Evolutionary conservation across 2,797 vertebrate genomes (phyloP).

Genomic region (Sebastes vulpes): DNA sequence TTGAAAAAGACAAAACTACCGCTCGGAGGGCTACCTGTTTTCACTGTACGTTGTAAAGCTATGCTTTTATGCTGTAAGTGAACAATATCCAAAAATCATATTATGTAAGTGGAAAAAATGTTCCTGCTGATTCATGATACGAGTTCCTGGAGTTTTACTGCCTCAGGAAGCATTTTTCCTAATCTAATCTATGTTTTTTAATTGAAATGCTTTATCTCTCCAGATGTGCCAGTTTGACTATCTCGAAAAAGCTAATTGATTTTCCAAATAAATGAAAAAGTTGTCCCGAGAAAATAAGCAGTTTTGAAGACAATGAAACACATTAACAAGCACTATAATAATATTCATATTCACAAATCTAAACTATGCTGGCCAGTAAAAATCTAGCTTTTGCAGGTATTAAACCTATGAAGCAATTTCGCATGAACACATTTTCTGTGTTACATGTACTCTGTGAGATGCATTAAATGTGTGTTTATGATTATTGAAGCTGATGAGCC

Average conservation of each 20-base stretch:
- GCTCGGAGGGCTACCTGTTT: background rate
- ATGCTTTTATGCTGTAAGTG: background rate
- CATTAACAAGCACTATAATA: background rate
- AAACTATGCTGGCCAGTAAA: background rate
- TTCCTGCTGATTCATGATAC: conserved; percentile 31
- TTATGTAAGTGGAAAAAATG: conserved; percentile 7
- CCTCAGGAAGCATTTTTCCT: conserved; percentile 46
- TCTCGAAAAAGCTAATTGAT: conserved; percentile 52
- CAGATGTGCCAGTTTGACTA: conserved; percentile 37
- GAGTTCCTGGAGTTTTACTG: conserved; percentile 29
- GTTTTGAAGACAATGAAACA: conserved; percentile 25
- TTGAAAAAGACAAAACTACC: background rate
- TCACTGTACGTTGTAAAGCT: background rate
- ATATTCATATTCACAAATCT: conserved; percentile 1
- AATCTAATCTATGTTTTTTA: conserved; percentile 64
- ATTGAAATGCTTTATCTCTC: conserved; percentile 71
- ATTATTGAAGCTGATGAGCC: conserved; percentile 18
- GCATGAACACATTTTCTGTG: background rate
- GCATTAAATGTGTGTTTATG: background rate
- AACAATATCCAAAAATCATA: conserved; percentile 8
- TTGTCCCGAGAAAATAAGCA: conserved; percentile 25
- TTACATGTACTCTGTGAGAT: background rate
- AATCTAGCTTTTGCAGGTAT: background rate
- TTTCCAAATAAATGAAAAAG: conserved; percentile 46
- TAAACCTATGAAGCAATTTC: background rate